phyloP scores from a whole-genome alignment of 2,113 vertebrate genomes.

The Podarcis raffonei region DNA sequence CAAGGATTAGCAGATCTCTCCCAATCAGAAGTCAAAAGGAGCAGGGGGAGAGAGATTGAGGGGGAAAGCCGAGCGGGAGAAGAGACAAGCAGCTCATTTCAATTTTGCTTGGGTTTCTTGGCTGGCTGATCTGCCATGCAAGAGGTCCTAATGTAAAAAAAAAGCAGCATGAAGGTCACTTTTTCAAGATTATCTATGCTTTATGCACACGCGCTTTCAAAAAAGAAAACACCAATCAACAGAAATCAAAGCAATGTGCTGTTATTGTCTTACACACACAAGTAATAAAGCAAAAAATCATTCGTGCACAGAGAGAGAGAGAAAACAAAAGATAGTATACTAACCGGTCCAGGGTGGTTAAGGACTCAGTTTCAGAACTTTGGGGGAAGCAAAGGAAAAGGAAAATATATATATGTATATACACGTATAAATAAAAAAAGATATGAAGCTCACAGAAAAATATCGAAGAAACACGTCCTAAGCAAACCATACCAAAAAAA shows the following conservation, averaged over 20 bases:
- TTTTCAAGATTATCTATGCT: background rate
- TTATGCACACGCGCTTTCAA: background rate
- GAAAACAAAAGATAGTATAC: slow-evolving; percentile 81
- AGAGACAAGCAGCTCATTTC: slow-evolving; percentile 54
- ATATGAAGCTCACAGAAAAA: slow-evolving; percentile 85
- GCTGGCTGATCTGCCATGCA: slow-evolving; percentile 77
- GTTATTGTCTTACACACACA: slow-evolving; percentile 76
- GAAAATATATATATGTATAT: slow-evolving; percentile 65
- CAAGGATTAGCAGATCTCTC: background rate
- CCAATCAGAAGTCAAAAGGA: slow-evolving; percentile 15
- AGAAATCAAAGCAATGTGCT: slow-evolving; percentile 68
- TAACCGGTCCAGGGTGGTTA: slow-evolving; percentile 99
- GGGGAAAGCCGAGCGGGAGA: slow-evolving; percentile 40
- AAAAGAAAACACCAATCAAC: slow-evolving; percentile 58
- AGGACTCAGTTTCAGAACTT: slow-evolving; percentile 99
- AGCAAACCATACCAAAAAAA: slow-evolving; percentile 45
- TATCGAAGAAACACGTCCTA: slow-evolving; percentile 72
- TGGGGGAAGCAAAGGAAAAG: slow-evolving; percentile 91
- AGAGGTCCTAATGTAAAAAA: slow-evolving; percentile 55
- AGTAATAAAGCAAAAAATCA: slow-evolving; percentile 48
- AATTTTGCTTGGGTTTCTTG: slow-evolving; percentile 44
- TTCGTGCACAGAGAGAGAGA: slow-evolving; percentile 85
- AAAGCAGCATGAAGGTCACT: slow-evolving; percentile 71
- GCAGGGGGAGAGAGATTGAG: slow-evolving; percentile 23
- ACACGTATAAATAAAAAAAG: slow-evolving; percentile 58